Evolutionary conservation across 2,888 invertebrate species (phyloP), one percentile per base, ranked within the genome.

Genomic region (Lingula anatina): DNA sequence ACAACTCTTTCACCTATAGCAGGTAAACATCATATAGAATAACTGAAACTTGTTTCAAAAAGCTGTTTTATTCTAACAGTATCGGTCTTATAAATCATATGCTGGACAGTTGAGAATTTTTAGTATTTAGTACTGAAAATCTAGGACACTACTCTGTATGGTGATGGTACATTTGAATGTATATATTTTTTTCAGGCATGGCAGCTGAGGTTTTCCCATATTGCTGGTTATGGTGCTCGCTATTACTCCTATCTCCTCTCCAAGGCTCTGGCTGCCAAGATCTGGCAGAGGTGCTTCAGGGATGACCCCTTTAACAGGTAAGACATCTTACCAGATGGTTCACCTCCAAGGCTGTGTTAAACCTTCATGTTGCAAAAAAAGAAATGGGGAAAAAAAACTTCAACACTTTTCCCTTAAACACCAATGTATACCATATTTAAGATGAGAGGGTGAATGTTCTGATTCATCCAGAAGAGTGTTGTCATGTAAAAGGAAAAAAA

Each of bases 221-320:
- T 99, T 47, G 90, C 96, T 3, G 95, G 96, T 1, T 99, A 99
- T 78, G 99, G 99, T 36, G 96, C 96, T 0, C 96, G 95, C 78
- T 99, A 99, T 79, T 99, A 97, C 77, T 89, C 97, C 1, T 99
- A 99, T 79, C 81, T 99, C 56, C 88, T 96, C 68, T 96, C 97
- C 0, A 84, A 90, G 66, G 91, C 94, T 7, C 85, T 95, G 44
- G 94, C 96, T 0, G 89, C 91, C 49, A 86, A 87, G 81, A 90
- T 94, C 56, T 97, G 96, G 96, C 86, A 89, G 71, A 83, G 84
- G 21, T 86, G 88, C 73, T 95, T 97, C 71, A 83, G 85, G 66
- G 71, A 77, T 0, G 85, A 89, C 51, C 76, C 76, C 1, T 74
- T 76, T 50, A 70, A 57, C 60, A 69, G 70, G 73, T 73, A 52